phyloP scores from a whole-genome alignment of 2,888 invertebrate genomes.

The Lepetodrilus schrolli region DNA sequence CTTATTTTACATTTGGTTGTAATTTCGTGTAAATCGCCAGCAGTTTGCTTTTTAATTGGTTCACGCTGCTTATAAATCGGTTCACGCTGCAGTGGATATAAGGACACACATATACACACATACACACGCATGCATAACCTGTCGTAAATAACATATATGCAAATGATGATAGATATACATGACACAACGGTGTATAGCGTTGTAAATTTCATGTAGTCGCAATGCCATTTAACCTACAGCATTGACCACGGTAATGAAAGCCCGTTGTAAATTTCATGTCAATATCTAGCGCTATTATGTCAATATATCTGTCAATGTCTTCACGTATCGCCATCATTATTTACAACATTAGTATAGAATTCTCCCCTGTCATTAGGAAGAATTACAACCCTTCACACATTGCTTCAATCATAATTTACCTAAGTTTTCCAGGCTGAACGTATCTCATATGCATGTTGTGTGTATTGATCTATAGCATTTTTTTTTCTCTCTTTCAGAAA shows the following conservation, averaged over 20 bases:
- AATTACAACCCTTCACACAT: neutral
- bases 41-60: too few species aligned
- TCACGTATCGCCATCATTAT: neutral
- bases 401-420: neutral
- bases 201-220: neutral
- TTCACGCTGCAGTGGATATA: too few species aligned
- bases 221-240: too few species aligned
- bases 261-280: conserved; percentile 27
- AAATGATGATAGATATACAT: neutral
- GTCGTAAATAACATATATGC: neutral
- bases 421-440: neutral
- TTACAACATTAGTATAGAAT: conserved; percentile 6
- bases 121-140: neutral
- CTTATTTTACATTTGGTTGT: too few species aligned
- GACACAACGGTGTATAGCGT: neutral
- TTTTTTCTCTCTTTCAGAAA: too few species aligned
- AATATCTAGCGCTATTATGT: conserved; percentile 20
- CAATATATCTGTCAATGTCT: conserved; percentile 24
- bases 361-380: neutral
- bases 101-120: neutral
- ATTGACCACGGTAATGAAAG: too few species aligned
- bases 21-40: too few species aligned
- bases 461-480: too few species aligned
- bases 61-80: too few species aligned
- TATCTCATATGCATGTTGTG: neutral